phyloP scores from a whole-genome alignment of 2,113 vertebrate species.

The Euleptes europaea region DNA sequence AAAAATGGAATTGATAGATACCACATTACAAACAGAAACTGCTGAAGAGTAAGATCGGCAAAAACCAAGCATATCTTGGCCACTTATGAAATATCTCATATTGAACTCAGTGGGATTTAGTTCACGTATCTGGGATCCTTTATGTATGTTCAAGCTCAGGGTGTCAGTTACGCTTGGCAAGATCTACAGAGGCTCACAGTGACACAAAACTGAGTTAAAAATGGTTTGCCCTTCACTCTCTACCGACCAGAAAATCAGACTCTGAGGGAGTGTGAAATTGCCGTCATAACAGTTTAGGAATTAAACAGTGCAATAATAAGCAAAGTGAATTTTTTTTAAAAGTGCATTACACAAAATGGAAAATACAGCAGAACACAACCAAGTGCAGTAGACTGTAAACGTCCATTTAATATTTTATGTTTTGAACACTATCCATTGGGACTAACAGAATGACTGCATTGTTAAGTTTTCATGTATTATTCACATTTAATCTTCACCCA shows the following conservation, averaged over 20 bases:
- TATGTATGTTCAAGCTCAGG: not conserved
- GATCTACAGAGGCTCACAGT: not conserved
- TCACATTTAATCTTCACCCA: not conserved
- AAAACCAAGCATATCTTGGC: not conserved
- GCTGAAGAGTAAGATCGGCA: not conserved
- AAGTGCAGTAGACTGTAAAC: not conserved
- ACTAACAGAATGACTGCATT: not conserved
- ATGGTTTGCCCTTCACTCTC: not conserved
- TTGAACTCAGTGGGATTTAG: not conserved
- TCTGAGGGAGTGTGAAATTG: constrained; percentile 26
- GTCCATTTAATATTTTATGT: not conserved
- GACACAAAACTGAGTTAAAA: constrained; percentile 13
- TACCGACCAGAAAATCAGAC: constrained; percentile 25
- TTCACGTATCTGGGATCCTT: not conserved
- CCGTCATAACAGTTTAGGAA: constrained; percentile 16
- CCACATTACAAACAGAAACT: not conserved
- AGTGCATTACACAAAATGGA: not conserved
- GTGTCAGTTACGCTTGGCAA: not conserved
- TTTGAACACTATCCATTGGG: not conserved
- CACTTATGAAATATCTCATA: not conserved
- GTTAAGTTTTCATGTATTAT: not conserved
- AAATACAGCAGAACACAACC: not conserved
- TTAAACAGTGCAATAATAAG: constrained; percentile 14
- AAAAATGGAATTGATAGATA: too few species aligned
- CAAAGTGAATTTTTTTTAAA: not conserved